A percentile compares a stretch with the other conserved stretches of the same genome.
Conservation (phyloP, 2,888 invertebrate species). For the Gastracanthus pulcherrimus region DNA sequence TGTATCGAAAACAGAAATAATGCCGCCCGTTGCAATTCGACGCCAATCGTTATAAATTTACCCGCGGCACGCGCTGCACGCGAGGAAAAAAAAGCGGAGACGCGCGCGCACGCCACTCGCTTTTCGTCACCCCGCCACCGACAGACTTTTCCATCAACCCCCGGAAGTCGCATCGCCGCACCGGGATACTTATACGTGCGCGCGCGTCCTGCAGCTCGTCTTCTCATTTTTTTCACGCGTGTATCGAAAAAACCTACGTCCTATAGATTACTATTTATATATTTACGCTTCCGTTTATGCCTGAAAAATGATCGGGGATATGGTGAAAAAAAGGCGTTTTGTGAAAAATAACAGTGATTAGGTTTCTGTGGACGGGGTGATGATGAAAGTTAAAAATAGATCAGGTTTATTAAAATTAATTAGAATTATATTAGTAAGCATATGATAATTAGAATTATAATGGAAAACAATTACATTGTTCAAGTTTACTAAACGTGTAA, state of each 20-base stretch:
- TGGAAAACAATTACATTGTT: too few relatives aligned
- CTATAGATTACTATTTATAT: conserved; percentile 11
- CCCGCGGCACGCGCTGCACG: too few relatives aligned
- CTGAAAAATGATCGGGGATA: conserved; percentile 1
- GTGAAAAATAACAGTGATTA: conserved; percentile 1
- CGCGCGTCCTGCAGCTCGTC: background rate
- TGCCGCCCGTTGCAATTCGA: too few relatives aligned
- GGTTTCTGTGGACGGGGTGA: background rate
- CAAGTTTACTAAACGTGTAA: too few relatives aligned
- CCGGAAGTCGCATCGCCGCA: conserved; percentile 44
- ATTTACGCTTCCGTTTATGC: conserved; percentile 15
- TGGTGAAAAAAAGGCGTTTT: background rate
- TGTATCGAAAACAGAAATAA: too few relatives aligned
- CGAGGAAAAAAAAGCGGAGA: background rate
- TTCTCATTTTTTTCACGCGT: conserved; percentile 23
- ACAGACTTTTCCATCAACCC: conserved; percentile 49
- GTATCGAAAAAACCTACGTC: background rate
- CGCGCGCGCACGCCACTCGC: conserved; percentile 12
- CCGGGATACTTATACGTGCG: background rate
- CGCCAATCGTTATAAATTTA: too few relatives aligned
- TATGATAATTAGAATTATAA: too few relatives aligned
- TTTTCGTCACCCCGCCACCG: conserved; percentile 43
- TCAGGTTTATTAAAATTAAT: background rate
- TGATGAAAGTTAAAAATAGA: background rate
- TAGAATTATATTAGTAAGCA: background rate